A percentile compares a stretch with the other conserved stretches of the same genome.
These are phyloP conservation scores for Alosa alosa DNA, from an alignment of 2,113 vertebrate genomes.

Conservation along the genomic window DNA sequence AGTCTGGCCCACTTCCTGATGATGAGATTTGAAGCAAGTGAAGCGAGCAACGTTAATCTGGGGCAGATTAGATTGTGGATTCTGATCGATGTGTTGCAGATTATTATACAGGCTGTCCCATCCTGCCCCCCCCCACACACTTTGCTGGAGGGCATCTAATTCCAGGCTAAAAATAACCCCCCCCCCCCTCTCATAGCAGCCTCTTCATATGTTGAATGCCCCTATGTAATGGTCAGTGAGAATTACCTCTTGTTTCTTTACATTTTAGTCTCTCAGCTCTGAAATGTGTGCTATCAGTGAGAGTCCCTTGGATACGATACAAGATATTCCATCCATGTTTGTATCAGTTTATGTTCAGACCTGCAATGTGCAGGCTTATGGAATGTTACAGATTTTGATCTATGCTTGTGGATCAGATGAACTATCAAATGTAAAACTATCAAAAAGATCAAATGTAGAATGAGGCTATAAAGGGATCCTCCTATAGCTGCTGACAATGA, in stretches of 20 bases:
- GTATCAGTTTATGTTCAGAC: neutral
- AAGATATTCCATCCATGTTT: neutral
- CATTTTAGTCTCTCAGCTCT: neutral
- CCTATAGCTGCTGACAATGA: neutral
- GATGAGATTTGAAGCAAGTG: neutral
- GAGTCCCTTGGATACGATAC: neutral
- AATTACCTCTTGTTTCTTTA: neutral
- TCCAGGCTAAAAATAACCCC: neutral
- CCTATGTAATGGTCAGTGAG: neutral
- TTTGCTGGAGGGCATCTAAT: neutral
- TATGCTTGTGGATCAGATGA: neutral
- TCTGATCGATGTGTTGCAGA: neutral
- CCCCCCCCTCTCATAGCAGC: neutral
- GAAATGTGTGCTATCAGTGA: neutral
- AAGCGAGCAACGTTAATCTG: neutral
- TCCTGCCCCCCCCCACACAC: neutral
- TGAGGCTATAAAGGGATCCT: neutral
- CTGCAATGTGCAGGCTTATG: neutral
- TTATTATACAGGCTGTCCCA: neutral
- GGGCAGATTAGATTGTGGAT: neutral
- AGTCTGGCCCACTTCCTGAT: neutral
- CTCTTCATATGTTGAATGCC: neutral
- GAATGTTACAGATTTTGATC: neutral
- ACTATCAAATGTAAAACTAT: neutral
- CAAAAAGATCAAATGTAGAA: neutral